These are phyloP conservation scores for Euura lappo DNA, from an alignment of 1,140 invertebrate genomes.

Conservation along the genomic window DNA sequence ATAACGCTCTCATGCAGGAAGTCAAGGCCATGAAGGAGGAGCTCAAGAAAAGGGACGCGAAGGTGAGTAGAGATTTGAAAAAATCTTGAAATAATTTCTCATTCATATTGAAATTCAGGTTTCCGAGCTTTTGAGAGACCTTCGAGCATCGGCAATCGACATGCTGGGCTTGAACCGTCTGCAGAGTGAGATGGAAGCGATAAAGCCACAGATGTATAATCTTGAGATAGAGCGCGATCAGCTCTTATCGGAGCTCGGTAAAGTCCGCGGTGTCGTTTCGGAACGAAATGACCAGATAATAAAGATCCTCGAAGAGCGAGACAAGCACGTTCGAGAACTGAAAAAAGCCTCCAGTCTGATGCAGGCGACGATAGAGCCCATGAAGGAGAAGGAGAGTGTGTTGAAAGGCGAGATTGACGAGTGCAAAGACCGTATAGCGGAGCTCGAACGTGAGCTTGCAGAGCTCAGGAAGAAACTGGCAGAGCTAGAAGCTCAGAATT, in stretches of 20 bases:
- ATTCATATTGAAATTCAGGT: slow-evolving; percentile 26
- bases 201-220: slow-evolving; percentile 33
- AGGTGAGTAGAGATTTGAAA: slow-evolving; percentile 27
- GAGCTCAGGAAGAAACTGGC: background rate
- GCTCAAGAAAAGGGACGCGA: slow-evolving; percentile 33
- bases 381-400: slow-evolving; percentile 22
- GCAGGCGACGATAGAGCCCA: slow-evolving; percentile 28
- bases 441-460: slow-evolving; percentile 26
- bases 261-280: slow-evolving; percentile 24
- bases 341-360: slow-evolving; percentile 17
- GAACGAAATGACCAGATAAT: slow-evolving; percentile 41
- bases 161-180: slow-evolving; percentile 23
- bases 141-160: slow-evolving; percentile 28
- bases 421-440: slow-evolving; percentile 19
- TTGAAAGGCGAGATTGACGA: slow-evolving; percentile 28
- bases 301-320: slow-evolving; percentile 32
- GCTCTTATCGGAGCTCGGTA: slow-evolving; percentile 32
- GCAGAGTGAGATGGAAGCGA: slow-evolving; percentile 31
- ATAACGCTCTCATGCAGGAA: slow-evolving; percentile 25
- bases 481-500: slow-evolving; percentile 20
- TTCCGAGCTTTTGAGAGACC: slow-evolving; percentile 23
- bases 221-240: slow-evolving; percentile 30
- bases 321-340: slow-evolving; percentile 18
- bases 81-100: background rate
- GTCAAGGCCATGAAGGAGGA: slow-evolving; percentile 32